These are phyloP conservation scores for Drosophila quinaria DNA, from an alignment of 2,888 invertebrate genomes.

Conservation along the genomic window DNA sequence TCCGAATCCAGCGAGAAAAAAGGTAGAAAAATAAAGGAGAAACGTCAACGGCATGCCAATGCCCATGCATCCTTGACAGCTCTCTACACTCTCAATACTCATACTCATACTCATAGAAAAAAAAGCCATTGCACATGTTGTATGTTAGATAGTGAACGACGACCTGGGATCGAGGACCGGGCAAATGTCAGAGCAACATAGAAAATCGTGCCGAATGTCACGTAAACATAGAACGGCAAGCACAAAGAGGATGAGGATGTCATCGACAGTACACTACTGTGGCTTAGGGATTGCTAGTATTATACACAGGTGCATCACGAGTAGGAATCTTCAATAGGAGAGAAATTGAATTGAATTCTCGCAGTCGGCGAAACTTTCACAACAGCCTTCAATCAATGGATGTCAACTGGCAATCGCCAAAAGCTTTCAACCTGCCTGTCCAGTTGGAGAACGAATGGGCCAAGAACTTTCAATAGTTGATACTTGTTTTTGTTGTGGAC, in stretches of 20 bases:
- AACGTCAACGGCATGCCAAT: slow-evolving; percentile 33
- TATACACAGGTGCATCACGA: slow-evolving; percentile 36
- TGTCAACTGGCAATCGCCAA: slow-evolving; percentile 29
- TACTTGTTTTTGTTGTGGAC: neutral
- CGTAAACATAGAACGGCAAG: slow-evolving; percentile 54
- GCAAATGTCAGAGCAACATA: slow-evolving; percentile 61
- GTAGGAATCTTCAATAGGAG: slow-evolving; percentile 22
- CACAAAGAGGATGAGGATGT: slow-evolving; percentile 18
- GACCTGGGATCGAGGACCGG: slow-evolving; percentile 15
- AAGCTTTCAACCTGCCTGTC: slow-evolving; percentile 9
- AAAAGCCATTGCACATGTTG: slow-evolving; percentile 19
- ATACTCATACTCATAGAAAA: slow-evolving; percentile 7
- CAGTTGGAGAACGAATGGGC: slow-evolving; percentile 1
- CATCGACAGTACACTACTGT: slow-evolving; percentile 12
- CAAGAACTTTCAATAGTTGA: neutral
- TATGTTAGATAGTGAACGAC: slow-evolving; percentile 17
- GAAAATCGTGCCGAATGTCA: slow-evolving; percentile 74
- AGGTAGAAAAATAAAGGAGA: slow-evolving; percentile 12
- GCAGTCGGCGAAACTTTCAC: slow-evolving; percentile 41
- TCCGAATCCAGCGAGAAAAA: slow-evolving; percentile 14
- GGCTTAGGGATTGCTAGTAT: slow-evolving; percentile 59
- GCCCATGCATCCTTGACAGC: slow-evolving; percentile 37
- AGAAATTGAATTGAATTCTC: slow-evolving; percentile 33
- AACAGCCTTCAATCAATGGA: slow-evolving; percentile 53
- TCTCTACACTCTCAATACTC: slow-evolving; percentile 1